These are phyloP conservation scores for Girardinichthys multiradiatus DNA, from an alignment of 2,113 vertebrate species.

Conservation along the genomic window DNA sequence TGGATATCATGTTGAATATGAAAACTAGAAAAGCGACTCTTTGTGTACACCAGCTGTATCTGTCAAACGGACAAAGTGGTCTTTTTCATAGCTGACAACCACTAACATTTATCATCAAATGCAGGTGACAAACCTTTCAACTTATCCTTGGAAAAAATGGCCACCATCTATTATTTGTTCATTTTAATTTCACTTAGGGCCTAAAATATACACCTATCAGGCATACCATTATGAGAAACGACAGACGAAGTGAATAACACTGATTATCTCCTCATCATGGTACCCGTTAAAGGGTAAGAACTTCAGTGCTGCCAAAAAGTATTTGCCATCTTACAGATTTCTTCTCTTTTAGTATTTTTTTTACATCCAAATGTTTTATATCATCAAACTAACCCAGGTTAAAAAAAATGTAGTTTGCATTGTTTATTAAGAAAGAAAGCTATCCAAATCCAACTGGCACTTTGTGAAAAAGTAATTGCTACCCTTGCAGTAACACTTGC, in stretches of 20 bases:
- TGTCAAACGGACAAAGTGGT: conserved; percentile 18
- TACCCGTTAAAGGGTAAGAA: background rate
- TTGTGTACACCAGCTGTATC: background rate
- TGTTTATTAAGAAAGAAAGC: no score
- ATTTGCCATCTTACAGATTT: background rate
- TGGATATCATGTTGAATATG: conserved; percentile 21
- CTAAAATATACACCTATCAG: background rate
- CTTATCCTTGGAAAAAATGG: background rate
- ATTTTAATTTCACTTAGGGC: background rate
- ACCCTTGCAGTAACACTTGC: no score
- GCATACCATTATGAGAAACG: background rate
- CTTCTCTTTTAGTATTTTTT: background rate
- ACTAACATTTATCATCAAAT: conserved; percentile 10
- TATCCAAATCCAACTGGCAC: no score
- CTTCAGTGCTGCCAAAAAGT: background rate
- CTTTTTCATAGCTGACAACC: conserved; percentile 19
- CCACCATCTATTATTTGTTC: background rate
- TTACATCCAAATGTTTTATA: background rate
- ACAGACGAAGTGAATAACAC: background rate
- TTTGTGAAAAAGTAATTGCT: no score
- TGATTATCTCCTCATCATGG: background rate
- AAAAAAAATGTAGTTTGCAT: no score
- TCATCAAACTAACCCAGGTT: background rate
- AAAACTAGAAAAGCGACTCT: conserved; percentile 16
- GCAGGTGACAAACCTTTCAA: conserved; percentile 6